Evolutionary conservation across 1,140 invertebrate species (phyloP).

Genomic region (Chrysomallon squamiferum): DNA sequence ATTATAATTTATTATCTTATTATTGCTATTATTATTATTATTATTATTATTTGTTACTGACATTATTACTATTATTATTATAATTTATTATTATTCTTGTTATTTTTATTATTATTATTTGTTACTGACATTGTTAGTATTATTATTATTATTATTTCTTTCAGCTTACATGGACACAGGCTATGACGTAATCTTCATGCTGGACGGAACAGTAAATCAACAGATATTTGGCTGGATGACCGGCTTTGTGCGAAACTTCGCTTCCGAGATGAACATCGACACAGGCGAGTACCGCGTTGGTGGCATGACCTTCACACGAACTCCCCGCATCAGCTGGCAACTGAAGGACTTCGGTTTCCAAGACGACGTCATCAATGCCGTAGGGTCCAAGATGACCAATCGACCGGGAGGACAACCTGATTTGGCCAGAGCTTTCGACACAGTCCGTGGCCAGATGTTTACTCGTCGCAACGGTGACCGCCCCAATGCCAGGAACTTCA

Average conservation of each 20-base stretch:
- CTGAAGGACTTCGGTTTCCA: constrained; percentile 26
- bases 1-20: too few species aligned
- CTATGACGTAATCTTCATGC: constrained; percentile 54
- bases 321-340: constrained; percentile 41
- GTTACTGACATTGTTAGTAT: constrained; percentile 6
- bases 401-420: constrained; percentile 26
- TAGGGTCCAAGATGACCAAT: background rate
- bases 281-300: constrained; percentile 45
- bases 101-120: too few species aligned
- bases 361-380: background rate
- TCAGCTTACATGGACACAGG: constrained; percentile 30
- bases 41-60: too few species aligned
- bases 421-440: constrained; percentile 41
- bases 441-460: constrained; percentile 46
- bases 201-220: constrained; percentile 49
- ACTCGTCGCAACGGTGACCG: constrained; percentile 45
- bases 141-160: too few species aligned
- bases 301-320: constrained; percentile 44
- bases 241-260: constrained; percentile 33
- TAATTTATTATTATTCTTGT: too few species aligned
- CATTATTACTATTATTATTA: too few species aligned
- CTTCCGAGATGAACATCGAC: constrained; percentile 40
- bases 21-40: too few species aligned
- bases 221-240: constrained; percentile 46
- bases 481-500: constrained; percentile 45